phyloP scores from a whole-genome alignment of 2,113 vertebrate genomes.

The Hepsetus odoe region DNA sequence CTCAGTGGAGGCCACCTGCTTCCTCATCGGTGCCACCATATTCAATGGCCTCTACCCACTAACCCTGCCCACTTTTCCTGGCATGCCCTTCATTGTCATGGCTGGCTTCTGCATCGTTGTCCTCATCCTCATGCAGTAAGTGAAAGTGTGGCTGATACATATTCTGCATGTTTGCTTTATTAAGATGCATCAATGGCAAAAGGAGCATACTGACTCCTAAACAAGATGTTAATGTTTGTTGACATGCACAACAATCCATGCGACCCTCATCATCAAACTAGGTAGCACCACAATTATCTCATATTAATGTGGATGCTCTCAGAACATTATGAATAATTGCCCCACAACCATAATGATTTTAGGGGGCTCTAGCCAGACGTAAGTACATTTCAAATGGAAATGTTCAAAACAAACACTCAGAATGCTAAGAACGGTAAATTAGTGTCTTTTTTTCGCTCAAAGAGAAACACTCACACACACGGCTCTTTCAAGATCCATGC shows the following conservation, averaged over 20 bases:
- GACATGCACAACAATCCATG: slow-evolving; percentile 33
- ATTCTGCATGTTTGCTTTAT: slow-evolving; percentile 21
- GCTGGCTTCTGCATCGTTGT: slow-evolving; percentile 53
- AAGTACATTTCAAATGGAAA: slow-evolving; percentile 22
- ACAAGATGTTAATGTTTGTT: slow-evolving; percentile 42
- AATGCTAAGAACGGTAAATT: background rate
- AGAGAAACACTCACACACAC: background rate
- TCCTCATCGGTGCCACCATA: slow-evolving; percentile 45
- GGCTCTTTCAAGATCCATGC: slow-evolving; percentile 10
- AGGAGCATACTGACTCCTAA: background rate
- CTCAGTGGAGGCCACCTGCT: slow-evolving; percentile 58
- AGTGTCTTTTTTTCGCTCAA: background rate
- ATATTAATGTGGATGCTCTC: slow-evolving; percentile 31
- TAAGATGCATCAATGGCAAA: slow-evolving; percentile 2
- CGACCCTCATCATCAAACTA: slow-evolving; percentile 35
- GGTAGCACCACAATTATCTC: slow-evolving; percentile 26
- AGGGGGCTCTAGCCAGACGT: background rate
- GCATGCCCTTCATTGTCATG: slow-evolving; percentile 64
- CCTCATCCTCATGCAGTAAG: slow-evolving; percentile 63
- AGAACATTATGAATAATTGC: slow-evolving; percentile 33
- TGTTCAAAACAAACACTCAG: background rate
- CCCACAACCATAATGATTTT: slow-evolving; percentile 11
- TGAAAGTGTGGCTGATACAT: background rate
- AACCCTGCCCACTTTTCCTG: slow-evolving; percentile 58
- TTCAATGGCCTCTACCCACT: slow-evolving; percentile 61